Evolutionary conservation across 2,113 vertebrate genomes (phyloP), one percentile per base, ranked within the genome.

Genomic region (Ceyx margarethae): DNA sequence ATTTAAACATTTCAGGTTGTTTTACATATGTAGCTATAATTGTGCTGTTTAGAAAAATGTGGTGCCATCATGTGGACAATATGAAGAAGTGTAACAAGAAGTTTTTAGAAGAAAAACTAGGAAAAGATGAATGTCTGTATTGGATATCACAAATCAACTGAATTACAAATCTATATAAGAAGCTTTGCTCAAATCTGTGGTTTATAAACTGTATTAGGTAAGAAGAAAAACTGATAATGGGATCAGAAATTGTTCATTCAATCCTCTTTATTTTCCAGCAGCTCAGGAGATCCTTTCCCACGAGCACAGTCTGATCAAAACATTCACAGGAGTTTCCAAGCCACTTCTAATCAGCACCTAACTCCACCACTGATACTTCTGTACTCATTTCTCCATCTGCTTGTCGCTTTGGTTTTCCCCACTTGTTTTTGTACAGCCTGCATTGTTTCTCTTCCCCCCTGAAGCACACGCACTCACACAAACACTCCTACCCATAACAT

Each of bases 11-110:
- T 54, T 85, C 29, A 11, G 26, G 12, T 31, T 33, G 21, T 20
- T 89, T 69, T 54, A 62, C 7, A 12, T 12, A 28, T 1, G 23
- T 5, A 37, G 40, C 56, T 51, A 7, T 28, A 71, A 66, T 10
- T 31, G 16, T 13, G 61, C 69, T 13, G 15, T 54, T 73, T 35
- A 18, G 54, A 35, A 88, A 56, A 85, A 43, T 4, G 61, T 67
- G 68, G 23, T 88, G 96, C 88, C 97, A 95, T 84, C 97, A 10
- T 76, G 96, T 96, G 97, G 97, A 33, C 67, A 35, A 25, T 1
- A 11, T 14, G 17, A 40, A 37, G 37, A 94, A 95, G 50, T 87
- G 42, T 85, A 85, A 19, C 62, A 50, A 65, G 1, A 0, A 9
- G 4, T 4, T 40, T 69, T 25, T 7, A 9, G 56, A 92, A 29